Conservation (phyloP, 2,113 vertebrate species). For the Limnothrissa miodon region DNA sequence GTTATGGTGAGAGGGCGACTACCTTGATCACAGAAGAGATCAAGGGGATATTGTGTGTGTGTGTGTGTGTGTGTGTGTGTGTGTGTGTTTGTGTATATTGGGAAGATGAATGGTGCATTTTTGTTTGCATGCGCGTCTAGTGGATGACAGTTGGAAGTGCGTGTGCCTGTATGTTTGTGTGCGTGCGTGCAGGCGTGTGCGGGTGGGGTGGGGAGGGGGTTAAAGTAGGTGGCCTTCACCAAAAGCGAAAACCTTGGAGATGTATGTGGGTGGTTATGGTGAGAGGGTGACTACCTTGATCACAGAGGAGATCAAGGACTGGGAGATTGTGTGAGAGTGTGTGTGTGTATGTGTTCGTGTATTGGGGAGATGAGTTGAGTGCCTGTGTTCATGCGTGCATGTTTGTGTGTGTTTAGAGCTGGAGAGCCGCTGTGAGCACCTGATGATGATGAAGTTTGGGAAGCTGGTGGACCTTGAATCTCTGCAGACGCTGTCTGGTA, state of each 20-base stretch:
- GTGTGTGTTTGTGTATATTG: too few species aligned
- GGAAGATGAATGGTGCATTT: too few species aligned
- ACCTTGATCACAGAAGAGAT: too few species aligned
- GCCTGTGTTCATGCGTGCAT: slow-evolving; percentile 16
- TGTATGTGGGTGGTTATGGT: too few species aligned
- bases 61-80: not conserved
- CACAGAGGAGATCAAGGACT: too few species aligned
- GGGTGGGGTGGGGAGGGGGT: too few species aligned
- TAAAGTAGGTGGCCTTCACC: too few species aligned
- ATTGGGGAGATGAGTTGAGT: not conserved
- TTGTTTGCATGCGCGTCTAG: too few species aligned
- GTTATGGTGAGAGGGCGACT: too few species aligned
- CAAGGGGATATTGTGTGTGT: slow-evolving; percentile 38
- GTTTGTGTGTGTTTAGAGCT: slow-evolving; percentile 66
- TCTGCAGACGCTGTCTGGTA: slow-evolving; percentile 79
- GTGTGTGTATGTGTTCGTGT: not conserved
- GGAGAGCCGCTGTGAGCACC: slow-evolving; percentile 71
- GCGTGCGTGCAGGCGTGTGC: not conserved
- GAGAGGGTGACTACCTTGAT: too few species aligned
- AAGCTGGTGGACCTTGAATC: slow-evolving; percentile 81
- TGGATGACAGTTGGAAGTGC: too few species aligned
- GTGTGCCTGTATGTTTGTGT: slow-evolving; percentile 51
- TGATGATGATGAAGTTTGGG: slow-evolving; percentile 89
- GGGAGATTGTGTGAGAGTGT: not conserved
- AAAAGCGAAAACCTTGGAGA: too few species aligned